Evolutionary conservation across 37 sponge, comb jelly and placozoan genomes (phyloP), one percentile per base, ranked within the genome.

Genomic region (Beroe forskalii): DNA sequence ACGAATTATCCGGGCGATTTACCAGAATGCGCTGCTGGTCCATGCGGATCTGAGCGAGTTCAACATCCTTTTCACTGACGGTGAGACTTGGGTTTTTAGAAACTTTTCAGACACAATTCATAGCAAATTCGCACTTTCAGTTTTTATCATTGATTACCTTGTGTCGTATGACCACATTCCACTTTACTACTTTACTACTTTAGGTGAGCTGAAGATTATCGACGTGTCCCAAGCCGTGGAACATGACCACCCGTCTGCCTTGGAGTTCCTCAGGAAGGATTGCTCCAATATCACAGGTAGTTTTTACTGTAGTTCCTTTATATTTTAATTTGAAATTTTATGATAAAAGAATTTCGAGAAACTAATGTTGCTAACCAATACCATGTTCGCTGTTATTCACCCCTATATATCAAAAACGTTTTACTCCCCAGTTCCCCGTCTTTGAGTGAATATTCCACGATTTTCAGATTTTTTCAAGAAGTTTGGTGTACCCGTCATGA

Each of bases 191-290:
- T n/a, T n/a, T n/a, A n/a, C n/a, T n/a, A n/a, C n/a, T 76, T 41
- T 90, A 17, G 96, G 97, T 30, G 93, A 92, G 37, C 89, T 96
- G 32, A 94, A 90, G 72, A 62, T 99, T 35, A 99, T 99, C 60
- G 99, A 99, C 76, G 99, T 99, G n/a, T 99, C 99, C 17, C 99
- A 99, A 64, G 90, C 99, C 0, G 99, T 99, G 20, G 99, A 98
- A 55, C 99, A 98, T 89, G 95, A 98, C 41, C 99, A 99, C 55
- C 99, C 99, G 6, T 94, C 94, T 17, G 99, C 99, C 33, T 89
- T 99, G 27, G 97, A 95, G 31, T 99, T 99, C 90, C 91, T 99
- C 14, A 43, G 99, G 35, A 96, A 96, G 35, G 99, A 99, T 76
- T 99, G 99, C 67, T 14, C 91, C 12, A 99, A 99, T 90, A 89